Evolutionary conservation across 2,113 vertebrate genomes (phyloP).

Genomic region (Pollachius pollachius): DNA sequence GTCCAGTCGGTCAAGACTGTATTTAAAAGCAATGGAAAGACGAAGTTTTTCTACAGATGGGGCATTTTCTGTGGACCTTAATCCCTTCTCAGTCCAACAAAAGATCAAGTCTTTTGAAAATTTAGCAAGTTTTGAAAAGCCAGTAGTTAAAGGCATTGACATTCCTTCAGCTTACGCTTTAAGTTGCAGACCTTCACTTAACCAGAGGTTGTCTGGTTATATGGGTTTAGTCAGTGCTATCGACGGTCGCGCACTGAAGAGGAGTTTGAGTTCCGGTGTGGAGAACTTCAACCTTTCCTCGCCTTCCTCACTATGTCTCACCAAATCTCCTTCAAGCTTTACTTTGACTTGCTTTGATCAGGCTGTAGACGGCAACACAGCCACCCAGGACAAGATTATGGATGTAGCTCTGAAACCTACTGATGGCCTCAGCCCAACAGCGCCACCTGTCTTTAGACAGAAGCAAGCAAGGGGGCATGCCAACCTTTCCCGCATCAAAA

Average conservation of each 20-base stretch:
- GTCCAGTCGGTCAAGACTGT: constrained; percentile 45
- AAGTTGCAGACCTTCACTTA: constrained; percentile 69
- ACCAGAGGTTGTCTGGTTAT: constrained; percentile 78
- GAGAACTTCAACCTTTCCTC: constrained; percentile 54
- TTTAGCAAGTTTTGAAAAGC: constrained; percentile 84
- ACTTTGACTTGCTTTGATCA: constrained; percentile 32
- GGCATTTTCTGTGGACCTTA: constrained; percentile 72
- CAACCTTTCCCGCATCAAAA: constrained; percentile 68
- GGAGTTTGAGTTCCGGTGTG: constrained; percentile 80
- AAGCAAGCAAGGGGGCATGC: constrained; percentile 59
- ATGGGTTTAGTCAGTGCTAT: constrained; percentile 42
- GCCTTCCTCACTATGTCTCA: constrained; percentile 32
- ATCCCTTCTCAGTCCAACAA: constrained; percentile 90
- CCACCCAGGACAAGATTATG: constrained; percentile 17
- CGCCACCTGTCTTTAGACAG: constrained; percentile 55
- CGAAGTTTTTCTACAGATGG: constrained; percentile 77
- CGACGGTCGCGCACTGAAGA: constrained; percentile 62
- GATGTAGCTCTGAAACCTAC: constrained; percentile 1
- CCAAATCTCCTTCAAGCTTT: constrained; percentile 48
- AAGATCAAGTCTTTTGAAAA: constrained; percentile 97
- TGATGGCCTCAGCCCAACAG: constrained; percentile 27
- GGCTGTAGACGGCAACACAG: constrained; percentile 10
- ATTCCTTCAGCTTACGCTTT: constrained; percentile 63
- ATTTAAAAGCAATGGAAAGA: constrained; percentile 55
- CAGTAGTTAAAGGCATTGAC: constrained; percentile 71